Percentiles rank a stretch among this genome's conserved stretches.
phyloP scores from a whole-genome alignment of 1,140 invertebrate species.

The Chironomus striatipennis region DNA sequence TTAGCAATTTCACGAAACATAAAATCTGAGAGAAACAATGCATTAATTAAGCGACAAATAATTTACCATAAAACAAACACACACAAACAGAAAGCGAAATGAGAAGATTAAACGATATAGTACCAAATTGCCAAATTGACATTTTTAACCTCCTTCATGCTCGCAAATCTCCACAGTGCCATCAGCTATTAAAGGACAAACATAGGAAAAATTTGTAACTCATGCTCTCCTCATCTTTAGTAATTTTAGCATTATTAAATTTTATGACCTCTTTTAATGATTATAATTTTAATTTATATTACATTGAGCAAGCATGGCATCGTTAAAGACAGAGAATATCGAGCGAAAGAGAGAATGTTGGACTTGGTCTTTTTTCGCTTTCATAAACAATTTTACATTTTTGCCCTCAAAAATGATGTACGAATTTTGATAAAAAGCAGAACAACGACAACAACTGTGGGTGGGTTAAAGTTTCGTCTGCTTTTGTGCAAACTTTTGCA shows the following conservation, averaged over 20 bases:
- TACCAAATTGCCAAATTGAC: background rate
- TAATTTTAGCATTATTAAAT: slow-evolving; percentile 15
- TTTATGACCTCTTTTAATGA: slow-evolving; percentile 12
- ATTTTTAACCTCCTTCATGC: slow-evolving; percentile 10
- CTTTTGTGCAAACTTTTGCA: background rate
- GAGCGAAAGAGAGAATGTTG: background rate
- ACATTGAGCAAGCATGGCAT: background rate
- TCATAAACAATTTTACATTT: background rate
- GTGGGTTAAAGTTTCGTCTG: background rate
- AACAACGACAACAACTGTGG: background rate
- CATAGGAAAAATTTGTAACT: background rate
- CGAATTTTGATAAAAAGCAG: background rate
- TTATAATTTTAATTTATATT: slow-evolving; percentile 24
- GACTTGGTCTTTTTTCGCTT: background rate
- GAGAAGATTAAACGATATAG: background rate
- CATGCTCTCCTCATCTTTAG: background rate
- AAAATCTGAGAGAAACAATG: slow-evolving; percentile 8
- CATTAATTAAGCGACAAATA: slow-evolving; percentile 2
- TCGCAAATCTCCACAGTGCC: background rate
- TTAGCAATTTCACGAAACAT: slow-evolving; percentile 8
- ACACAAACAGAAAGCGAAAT: background rate
- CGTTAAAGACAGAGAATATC: background rate
- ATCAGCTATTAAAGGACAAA: slow-evolving; percentile 12
- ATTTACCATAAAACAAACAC: slow-evolving; percentile 11
- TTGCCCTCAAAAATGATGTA: background rate